Base-by-base conservation (phyloP, 2,113 vertebrate species). In the Xerus inauris region DNA sequence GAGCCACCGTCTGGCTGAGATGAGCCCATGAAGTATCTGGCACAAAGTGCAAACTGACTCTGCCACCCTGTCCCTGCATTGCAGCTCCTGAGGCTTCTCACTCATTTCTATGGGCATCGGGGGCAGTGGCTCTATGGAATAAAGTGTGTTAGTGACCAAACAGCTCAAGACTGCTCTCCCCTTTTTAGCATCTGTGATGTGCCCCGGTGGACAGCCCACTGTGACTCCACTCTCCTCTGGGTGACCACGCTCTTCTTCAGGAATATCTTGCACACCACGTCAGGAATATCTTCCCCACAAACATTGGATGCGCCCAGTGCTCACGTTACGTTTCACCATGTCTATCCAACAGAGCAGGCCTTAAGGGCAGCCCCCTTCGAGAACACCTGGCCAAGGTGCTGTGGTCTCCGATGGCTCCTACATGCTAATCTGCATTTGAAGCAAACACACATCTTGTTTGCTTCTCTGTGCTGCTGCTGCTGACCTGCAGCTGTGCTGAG, bases 171-270 rank as follows among this genome's bases (percentile, higher is more conserved):
- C 40, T 1, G 4, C 0, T 14, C 14, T 35, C 28, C 35, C 28
- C 17, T 45, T 30, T 40, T 6, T 30, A 77, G 35, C 28, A 38
- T 13, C 24, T 3, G 47, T 38, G 5, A 0, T 6, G 12, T 9
- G 4, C 26, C 19, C 22, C 12, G 1, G 26, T 0, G 30, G 54
- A 45, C 45, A 54, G 17, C 30, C 7, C 30, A 16, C 1, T 4
- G 30, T 64, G n/a, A 8, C n/a, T 14, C 16, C n/a, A 30, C 6
- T n/a, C 65, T 90, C 49, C 16, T 24, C 7, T 32, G 35, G 80
- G 30, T 4, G 71, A 76, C 0, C 1, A 75, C 42, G 17, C 45
- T 4, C 19, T 16, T 24, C 4, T 13, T 65, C 35, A 69, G 14
- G 71, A 65, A 22, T 12, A 24, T 87, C 42, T 65, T 65, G 24